Base-by-base conservation (phyloP, 2,113 vertebrate genomes). In the Limanda limanda region DNA sequence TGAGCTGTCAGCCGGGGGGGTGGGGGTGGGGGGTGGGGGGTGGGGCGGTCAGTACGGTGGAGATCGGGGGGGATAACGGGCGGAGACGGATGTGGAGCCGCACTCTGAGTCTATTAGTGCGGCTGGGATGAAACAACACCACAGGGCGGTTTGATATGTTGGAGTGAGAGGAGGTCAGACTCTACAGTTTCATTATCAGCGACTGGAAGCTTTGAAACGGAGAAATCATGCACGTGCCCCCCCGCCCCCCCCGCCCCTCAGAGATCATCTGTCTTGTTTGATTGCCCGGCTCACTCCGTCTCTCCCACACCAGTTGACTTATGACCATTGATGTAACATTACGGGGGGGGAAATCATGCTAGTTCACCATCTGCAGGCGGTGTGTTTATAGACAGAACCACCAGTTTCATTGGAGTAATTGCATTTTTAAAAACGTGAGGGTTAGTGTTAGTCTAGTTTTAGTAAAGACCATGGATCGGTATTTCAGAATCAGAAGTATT, bases 51-150 rank as follows among this genome's bases (percentile, higher is more conserved):
- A 68, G 69, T 42, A 63, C 6, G 61, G 71, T 40, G 47, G 54
- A 82, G 77, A 78, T 89, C 70, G n/a, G n/a, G n/a, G 73, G 42
- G 67, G 78, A 88, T 84, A 86, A 81, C 23, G 42, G 80, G 83
- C 78, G 67, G 76, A 87, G 79, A 78, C 14, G n/a, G 73, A 54
- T 59, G 70, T 65, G 24, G 76, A 71, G n/a, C 71, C 10, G 72
- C 23, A 61, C 7, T 47, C 37, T 11, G 37, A 40, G 37, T 11
- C 37, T 2, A 40, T 40, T 40, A 40, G 37, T 40, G 37, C 10
- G 3, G 37, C 37, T 40, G 59, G 74, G 78, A 62, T 27, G 55
- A 47, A 23, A 47, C 47, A 13, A n/a, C 69, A 35, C 73, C 66
- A 64, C 37, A 40, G 57, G 55, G 58, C 79, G 68, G 20, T 80